phyloP scores from a whole-genome alignment of 2,888 invertebrate genomes.

The Pristionchus japonicus region DNA sequence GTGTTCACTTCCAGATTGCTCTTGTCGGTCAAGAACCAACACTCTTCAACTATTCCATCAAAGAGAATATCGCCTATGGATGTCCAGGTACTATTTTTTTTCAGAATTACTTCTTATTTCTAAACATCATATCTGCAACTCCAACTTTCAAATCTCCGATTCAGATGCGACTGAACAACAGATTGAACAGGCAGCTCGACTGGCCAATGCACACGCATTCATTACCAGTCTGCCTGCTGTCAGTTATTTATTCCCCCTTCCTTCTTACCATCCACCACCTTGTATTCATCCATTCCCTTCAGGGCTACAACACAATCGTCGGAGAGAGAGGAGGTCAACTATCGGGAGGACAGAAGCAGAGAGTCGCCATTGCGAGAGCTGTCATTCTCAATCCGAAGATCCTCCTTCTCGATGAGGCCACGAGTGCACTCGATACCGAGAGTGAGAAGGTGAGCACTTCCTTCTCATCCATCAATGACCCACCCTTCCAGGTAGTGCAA shows the following conservation, averaged over 20 bases:
- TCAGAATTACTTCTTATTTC: too few relatives aligned
- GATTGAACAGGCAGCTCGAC: conserved; percentile 72
- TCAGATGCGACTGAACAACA: conserved; percentile 63
- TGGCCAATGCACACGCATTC: conserved; percentile 76
- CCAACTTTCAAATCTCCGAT: too few relatives aligned
- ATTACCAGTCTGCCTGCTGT: conserved; percentile 74
- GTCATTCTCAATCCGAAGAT: conserved; percentile 75
- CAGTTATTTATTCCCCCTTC: not conserved
- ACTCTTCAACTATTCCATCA: conserved; percentile 75
- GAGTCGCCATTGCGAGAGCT: conserved; percentile 75
- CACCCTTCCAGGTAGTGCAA: conserved; percentile 84
- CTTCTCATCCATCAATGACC: not conserved
- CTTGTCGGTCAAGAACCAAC: conserved; percentile 77
- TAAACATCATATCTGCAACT: too few relatives aligned
- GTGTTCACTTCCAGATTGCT: conserved; percentile 58
- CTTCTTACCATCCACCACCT: not conserved
- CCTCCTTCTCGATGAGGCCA: conserved; percentile 69
- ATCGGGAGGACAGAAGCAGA: conserved; percentile 78
- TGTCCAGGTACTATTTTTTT: not conserved
- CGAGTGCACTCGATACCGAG: conserved; percentile 71
- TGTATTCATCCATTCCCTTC: not conserved
- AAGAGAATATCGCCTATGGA: conserved; percentile 76
- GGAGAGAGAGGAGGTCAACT: conserved; percentile 75
- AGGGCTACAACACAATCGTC: conserved; percentile 73
- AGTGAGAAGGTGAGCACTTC: conserved; percentile 75